These are phyloP conservation scores for Philopedon plagiatum DNA, from an alignment of 2,888 invertebrate genomes.

Conservation along the genomic window DNA sequence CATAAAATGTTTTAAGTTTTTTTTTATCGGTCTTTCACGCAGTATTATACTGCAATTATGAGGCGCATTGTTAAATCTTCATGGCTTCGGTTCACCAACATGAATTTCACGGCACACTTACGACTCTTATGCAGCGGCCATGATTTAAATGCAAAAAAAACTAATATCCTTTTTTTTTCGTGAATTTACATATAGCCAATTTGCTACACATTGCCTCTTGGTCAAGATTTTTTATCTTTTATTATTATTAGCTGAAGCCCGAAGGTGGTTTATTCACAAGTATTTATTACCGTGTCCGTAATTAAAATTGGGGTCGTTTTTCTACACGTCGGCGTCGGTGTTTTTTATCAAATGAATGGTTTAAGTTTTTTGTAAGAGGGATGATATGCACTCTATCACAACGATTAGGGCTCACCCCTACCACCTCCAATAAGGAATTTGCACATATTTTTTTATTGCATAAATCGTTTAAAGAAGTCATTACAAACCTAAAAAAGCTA, in stretches of 20 bases:
- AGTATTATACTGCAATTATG: constrained; percentile 64
- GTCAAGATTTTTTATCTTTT: constrained; percentile 9
- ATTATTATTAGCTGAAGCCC: background rate
- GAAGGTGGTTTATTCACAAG: background rate
- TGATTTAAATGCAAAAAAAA: constrained; percentile 19
- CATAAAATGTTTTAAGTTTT: constrained; percentile 18
- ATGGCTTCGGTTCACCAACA: constrained; percentile 62
- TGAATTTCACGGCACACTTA: constrained; percentile 61
- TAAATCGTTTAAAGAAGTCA: too few relatives aligned
- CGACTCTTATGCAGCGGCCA: constrained; percentile 13
- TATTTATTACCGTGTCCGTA: too few relatives aligned
- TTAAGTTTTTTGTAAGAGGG: too few relatives aligned
- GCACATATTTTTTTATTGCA: too few relatives aligned
- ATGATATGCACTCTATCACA: too few relatives aligned
- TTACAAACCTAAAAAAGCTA: too few relatives aligned
- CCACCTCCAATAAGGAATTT: too few relatives aligned
- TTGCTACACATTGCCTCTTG: constrained; percentile 3
- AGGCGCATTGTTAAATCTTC: constrained; percentile 63
- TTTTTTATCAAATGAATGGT: too few relatives aligned
- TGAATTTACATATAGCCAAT: constrained; percentile 25
- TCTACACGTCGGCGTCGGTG: too few relatives aligned
- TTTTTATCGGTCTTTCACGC: constrained; percentile 59
- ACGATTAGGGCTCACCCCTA: too few relatives aligned
- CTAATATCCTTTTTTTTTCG: constrained; percentile 28
- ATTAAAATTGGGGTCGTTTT: too few relatives aligned